Evolutionary conservation across 2,888 invertebrate species (phyloP).

Genomic region (Eretmocerus hayati): DNA sequence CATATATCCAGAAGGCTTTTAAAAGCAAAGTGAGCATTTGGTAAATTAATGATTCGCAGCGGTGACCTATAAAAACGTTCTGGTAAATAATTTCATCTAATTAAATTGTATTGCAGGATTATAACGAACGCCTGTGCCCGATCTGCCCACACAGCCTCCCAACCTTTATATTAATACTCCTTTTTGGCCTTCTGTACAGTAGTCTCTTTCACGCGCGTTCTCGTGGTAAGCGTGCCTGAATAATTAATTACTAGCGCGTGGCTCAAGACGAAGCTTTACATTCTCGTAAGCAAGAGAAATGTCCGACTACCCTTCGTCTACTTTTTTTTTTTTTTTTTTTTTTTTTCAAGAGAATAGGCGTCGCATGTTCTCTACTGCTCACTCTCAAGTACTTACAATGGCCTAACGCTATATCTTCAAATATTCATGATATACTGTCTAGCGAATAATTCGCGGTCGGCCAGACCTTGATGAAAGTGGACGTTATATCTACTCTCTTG

Average conservation of each 20-base stretch:
- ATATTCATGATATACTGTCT: no score
- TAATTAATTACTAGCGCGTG: slow-evolving; percentile 6
- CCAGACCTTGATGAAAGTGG: no score
- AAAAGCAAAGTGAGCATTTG: neutral
- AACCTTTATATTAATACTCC: no score
- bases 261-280: slow-evolving; percentile 4
- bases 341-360: neutral
- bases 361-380: neutral
- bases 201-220: no score
- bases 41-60: neutral
- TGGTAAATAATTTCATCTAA: slow-evolving; percentile 4
- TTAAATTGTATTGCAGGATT: slow-evolving; percentile 2
- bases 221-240: neutral
- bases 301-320: neutral
- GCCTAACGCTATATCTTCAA: no score
- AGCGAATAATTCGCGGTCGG: no score
- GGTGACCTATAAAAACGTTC: neutral
- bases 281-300: neutral
- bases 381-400: neutral
- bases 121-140: neutral
- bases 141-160: no score
- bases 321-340: neutral
- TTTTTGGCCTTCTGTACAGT: no score
- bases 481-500: no score
- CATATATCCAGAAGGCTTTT: no score